phyloP scores from a whole-genome alignment of 2,797 vertebrate species.

The Halcyon leucocephala region DNA sequence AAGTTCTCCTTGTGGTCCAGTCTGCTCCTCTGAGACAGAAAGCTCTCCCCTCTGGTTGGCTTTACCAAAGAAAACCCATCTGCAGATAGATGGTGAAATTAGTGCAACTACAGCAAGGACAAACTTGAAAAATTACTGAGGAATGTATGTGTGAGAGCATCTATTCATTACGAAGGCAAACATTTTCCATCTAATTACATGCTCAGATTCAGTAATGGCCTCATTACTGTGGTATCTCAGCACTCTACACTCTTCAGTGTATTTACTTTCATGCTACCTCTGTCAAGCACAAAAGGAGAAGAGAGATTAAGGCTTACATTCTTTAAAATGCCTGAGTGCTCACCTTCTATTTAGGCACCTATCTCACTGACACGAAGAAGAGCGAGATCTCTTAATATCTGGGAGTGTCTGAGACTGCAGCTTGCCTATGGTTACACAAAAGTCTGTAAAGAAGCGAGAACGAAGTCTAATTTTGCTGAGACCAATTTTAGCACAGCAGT shows the following conservation, averaged over 20 bases:
- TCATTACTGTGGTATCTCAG: constrained; percentile 54
- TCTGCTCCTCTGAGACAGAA: neutral
- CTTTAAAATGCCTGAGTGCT: constrained; percentile 37
- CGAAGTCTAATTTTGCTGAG: neutral
- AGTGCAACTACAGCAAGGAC: neutral
- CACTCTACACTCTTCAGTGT: constrained; percentile 4
- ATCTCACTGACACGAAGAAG: neutral
- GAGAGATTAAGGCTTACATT: constrained; percentile 49
- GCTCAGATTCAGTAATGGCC: constrained; percentile 54
- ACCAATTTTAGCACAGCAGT: neutral
- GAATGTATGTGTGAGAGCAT: constrained; percentile 38
- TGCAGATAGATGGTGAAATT: neutral
- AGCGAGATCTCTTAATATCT: neutral
- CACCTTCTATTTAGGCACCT: neutral
- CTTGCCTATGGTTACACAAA: neutral
- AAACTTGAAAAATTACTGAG: constrained; percentile 33
- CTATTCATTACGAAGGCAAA: constrained; percentile 54
- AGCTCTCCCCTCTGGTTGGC: neutral
- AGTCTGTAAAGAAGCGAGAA: neutral
- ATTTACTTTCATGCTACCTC: constrained; percentile 63
- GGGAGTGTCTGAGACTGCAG: neutral
- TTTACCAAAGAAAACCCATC: constrained; percentile 9
- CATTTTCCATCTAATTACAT: constrained; percentile 62
- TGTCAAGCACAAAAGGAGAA: constrained; percentile 65
- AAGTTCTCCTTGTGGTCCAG: neutral